Evolutionary conservation across 2,888 invertebrate genomes (phyloP).

Genomic region (Macrosoma leucophasiata): DNA sequence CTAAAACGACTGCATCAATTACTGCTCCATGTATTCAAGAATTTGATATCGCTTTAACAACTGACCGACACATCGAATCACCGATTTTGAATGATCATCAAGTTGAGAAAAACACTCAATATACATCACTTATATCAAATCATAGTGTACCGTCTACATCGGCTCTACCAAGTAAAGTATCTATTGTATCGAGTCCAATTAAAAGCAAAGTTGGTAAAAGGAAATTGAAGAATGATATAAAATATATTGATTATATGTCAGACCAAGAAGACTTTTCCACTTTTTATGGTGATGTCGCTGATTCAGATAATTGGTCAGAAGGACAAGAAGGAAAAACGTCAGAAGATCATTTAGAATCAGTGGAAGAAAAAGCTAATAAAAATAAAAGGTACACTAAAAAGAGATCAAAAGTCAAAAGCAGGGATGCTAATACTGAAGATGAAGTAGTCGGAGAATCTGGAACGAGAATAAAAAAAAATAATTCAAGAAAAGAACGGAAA

Average conservation of each 20-base stretch:
- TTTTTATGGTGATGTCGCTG: constrained; percentile 12
- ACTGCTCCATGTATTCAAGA: constrained; percentile 3
- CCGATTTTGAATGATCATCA: constrained; percentile 8
- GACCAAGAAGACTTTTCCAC: constrained; percentile 13
- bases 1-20: constrained; percentile 5
- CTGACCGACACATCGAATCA: constrained; percentile 7
- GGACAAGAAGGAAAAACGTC: constrained; percentile 10
- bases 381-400: constrained; percentile 8
- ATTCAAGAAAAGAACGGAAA: constrained; percentile 1
- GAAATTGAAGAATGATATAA: constrained; percentile 4
- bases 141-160: constrained; percentile 9
- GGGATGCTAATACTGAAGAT: constrained; percentile 11
- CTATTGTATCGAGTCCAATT: constrained; percentile 6
- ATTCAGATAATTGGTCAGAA: constrained; percentile 15
- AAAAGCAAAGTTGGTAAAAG: constrained; percentile 10
- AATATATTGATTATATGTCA: constrained; percentile 14
- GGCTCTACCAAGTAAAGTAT: constrained; percentile 8
- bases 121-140: constrained; percentile 8
- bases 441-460: constrained; percentile 8
- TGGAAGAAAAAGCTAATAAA: constrained; percentile 6
- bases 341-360: constrained; percentile 8
- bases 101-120: constrained; percentile 9
- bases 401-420: constrained; percentile 9
- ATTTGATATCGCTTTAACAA: constrained; percentile 7
- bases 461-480: constrained; percentile 4